These are phyloP conservation scores for Acanthisitta chloris DNA, from an alignment of 2,113 vertebrate genomes.

Conservation along the genomic window DNA sequence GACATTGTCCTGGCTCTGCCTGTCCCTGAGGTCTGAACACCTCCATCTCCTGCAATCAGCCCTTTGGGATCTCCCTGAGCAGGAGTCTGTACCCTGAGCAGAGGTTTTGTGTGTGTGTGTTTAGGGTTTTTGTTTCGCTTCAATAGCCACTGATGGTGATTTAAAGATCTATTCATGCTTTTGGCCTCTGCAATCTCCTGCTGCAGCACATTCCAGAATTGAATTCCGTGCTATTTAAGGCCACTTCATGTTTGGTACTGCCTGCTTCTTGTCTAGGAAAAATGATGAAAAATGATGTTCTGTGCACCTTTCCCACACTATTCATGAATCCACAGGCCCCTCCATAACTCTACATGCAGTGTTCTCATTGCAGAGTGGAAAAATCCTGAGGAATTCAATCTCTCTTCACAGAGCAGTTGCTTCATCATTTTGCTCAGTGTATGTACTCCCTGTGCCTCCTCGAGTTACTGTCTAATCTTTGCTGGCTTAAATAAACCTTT, in stretches of 20 bases:
- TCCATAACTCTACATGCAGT: not conserved
- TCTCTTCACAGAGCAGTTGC: conserved; percentile 43
- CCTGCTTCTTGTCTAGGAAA: not conserved
- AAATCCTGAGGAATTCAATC: not conserved
- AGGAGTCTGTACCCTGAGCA: not conserved
- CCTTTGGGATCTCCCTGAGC: not conserved
- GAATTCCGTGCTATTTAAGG: not conserved
- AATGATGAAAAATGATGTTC: not conserved
- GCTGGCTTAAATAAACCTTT: not conserved
- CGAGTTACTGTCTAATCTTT: not conserved
- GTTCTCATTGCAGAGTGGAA: not conserved
- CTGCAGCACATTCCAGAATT: not conserved
- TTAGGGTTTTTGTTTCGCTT: not conserved
- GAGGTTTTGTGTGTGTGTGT: not conserved
- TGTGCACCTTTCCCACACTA: not conserved
- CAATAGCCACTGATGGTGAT: not conserved
- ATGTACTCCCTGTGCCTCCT: not conserved
- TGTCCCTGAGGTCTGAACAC: not conserved
- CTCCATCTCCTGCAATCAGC: not conserved
- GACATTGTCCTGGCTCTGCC: not conserved
- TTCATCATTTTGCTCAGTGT: not conserved
- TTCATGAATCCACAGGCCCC: not conserved
- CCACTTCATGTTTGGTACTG: not conserved
- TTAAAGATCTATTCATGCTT: not conserved
- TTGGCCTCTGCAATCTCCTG: not conserved